These are phyloP conservation scores for Cotesia chilonis DNA, from an alignment of 1,140 invertebrate species.

Conservation along the genomic window DNA sequence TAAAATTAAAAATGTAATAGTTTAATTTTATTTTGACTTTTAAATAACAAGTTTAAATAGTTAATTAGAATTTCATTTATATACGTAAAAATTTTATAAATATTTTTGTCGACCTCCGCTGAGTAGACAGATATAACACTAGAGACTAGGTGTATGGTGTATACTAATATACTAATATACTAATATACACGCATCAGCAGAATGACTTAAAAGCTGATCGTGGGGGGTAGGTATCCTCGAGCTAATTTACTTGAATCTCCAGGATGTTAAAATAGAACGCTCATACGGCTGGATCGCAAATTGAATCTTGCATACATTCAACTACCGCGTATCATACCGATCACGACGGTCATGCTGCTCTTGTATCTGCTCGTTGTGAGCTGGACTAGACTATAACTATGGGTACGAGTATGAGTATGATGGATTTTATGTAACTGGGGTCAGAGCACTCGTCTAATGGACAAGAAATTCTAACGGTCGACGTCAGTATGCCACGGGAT, in stretches of 20 bases:
- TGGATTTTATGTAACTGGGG: slow-evolving; percentile 16
- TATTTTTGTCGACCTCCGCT: too few relatives aligned
- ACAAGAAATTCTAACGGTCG: slow-evolving; percentile 14
- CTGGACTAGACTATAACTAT: too few relatives aligned
- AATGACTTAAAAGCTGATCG: slow-evolving; percentile 13
- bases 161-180: not conserved
- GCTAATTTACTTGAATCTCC: slow-evolving; percentile 17
- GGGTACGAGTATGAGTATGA: not conserved
- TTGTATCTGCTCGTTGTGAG: too few relatives aligned
- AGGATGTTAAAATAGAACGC: slow-evolving; percentile 12
- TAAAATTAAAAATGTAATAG: too few relatives aligned
- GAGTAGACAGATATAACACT: too few relatives aligned
- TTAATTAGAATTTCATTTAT: too few relatives aligned
- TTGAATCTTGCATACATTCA: slow-evolving; percentile 19
- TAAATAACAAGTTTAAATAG: too few relatives aligned
- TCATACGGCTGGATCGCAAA: slow-evolving; percentile 12
- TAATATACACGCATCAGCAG: not conserved
- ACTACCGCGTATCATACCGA: slow-evolving; percentile 5
- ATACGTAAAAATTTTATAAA: too few relatives aligned
- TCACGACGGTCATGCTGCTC: too few relatives aligned
- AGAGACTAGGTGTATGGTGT: too few relatives aligned
- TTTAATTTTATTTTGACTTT: too few relatives aligned
- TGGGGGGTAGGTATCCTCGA: slow-evolving; percentile 18
- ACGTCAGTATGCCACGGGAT: slow-evolving; percentile 8
- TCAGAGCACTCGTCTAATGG: slow-evolving; percentile 14